A percentile compares a stretch with the other conserved stretches of the same genome.
Evolutionary conservation across 2,888 invertebrate genomes (phyloP).

Genomic region (Phaonia tiefii): DNA sequence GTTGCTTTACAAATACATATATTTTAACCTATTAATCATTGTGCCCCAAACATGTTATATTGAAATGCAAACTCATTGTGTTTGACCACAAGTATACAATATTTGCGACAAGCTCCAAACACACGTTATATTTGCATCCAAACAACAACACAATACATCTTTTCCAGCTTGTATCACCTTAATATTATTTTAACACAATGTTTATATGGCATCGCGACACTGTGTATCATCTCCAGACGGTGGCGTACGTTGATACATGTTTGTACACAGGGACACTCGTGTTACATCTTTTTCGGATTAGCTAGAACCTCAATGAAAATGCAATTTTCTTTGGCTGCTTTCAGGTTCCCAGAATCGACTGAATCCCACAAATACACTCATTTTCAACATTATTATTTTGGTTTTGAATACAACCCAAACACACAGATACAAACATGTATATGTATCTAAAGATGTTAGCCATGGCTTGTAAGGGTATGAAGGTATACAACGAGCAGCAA

Average conservation of each 20-base stretch:
- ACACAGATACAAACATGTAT: not conserved
- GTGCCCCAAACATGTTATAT: too few relatives aligned
- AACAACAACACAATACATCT: too few relatives aligned
- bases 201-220: not conserved
- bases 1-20: too few relatives aligned
- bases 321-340: conserved; percentile 48
- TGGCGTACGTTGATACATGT: not conserved
- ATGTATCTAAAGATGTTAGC: conserved; percentile 6
- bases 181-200: too few relatives aligned
- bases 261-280: not conserved
- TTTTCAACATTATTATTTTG: conserved; percentile 22
- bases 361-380: conserved; percentile 15
- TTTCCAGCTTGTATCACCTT: too few relatives aligned
- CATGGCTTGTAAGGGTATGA: too few relatives aligned
- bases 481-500: too few relatives aligned
- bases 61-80: too few relatives aligned
- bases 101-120: too few relatives aligned
- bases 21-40: too few relatives aligned
- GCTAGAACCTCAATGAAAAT: conserved; percentile 61
- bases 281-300: conserved; percentile 53
- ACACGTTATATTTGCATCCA: too few relatives aligned
- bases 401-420: not conserved
- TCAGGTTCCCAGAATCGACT: not conserved
- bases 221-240: not conserved
- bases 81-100: too few relatives aligned